Base-by-base conservation (phyloP, 2,113 vertebrate species). In the Lepisosteus oculatus region DNA sequence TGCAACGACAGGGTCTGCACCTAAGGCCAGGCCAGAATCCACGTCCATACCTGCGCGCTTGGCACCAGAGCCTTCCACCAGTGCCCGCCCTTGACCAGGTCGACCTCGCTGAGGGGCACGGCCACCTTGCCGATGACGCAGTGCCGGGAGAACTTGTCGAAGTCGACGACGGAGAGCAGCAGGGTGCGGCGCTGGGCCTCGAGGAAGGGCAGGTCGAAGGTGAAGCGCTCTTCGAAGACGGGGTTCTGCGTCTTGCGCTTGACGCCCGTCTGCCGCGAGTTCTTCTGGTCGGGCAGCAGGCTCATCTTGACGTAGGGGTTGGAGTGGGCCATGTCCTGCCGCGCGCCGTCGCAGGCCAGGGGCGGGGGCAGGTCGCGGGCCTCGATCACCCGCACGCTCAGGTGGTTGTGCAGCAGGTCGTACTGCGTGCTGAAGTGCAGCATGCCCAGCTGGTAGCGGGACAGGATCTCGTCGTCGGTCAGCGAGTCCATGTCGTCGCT, bases 1-100 rank as follows among this genome's bases (percentile, higher is more conserved):
- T 29, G 29, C 29, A 29, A 29, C 29, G 29, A 29, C 29, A 29
- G 29, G 29, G 29, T 29, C 29, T 29, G 29, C 29, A 29, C 29
- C 29, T 29, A 29, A 29, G 29, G 29, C 29, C 29, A 29, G 29
- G 29, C 29, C 29, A 1, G 29, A 29, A 29, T 29, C 29, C 29
- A 29, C 29, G 29, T 29, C 43, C 15, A 89, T 92, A 96, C 95
- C 95, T 96, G 95, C 29, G 94, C 91, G 63, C 95, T 96, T 80
- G 95, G 95, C 61, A 95, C 85, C 77, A 96, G 89, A 0, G 95
- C 91, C 84, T 94, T 96, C 95, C 95, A 96, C 95, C 95, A 96
- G 83, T 96, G 95, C 8, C 95, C 95, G 0, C 95, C 95, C 77
- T 93, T 96, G 71, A 96, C 95, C 81, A 96, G 92, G 85, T 96